Base-by-base conservation (phyloP, 2,888 invertebrate species). In the Chymomyza procnemis region DNA sequence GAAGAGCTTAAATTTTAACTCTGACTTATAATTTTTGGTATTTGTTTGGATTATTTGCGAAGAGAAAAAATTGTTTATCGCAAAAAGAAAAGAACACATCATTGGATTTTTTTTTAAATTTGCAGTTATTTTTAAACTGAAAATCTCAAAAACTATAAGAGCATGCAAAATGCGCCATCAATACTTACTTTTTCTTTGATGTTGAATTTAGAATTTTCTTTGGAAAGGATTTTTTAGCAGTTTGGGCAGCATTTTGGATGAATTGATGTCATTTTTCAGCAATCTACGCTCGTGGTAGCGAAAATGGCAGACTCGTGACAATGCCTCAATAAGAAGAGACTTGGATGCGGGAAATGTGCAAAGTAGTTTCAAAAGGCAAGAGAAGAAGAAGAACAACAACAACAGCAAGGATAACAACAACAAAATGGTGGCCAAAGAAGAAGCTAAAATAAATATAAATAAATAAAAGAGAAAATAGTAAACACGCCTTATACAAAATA, bases 261-360 rank as follows among this genome's bases (percentile, higher is more conserved):
- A 81, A 85, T 81, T 82, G 85, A 80, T 75, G 72, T 79, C 77
- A 81, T 81, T 85, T 81, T 81, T 81, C 85, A 81, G 77, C 67
- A 80, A 82, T 85, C 80, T 82, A 74, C 78, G 64, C 21, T 21
- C 4, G 50, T 66, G 64, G 59, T 48, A 4, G 14, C 9, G 58
- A 34, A 59, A 59, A 52, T 64, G 65, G 64, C 72, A 66, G 50
- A 64, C 67, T 60, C 61, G 68, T 68, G 67, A 62, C 64, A 68
- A 67, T 57, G 68, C 62, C 62, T 64, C 46, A 69, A 66, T 50
- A 8, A 18, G 3, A 30, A 59, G 75, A 6, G 26, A 26, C 66
- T 5, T 3, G 12, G 34, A 12, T 50, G 30, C 14, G 75, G 76
- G 76, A 79, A 76, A 50, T 50, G 50, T 50, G 50, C 19, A 50